Conservation (phyloP, 2,113 vertebrate genomes). For the Catharus fuscescens region DNA sequence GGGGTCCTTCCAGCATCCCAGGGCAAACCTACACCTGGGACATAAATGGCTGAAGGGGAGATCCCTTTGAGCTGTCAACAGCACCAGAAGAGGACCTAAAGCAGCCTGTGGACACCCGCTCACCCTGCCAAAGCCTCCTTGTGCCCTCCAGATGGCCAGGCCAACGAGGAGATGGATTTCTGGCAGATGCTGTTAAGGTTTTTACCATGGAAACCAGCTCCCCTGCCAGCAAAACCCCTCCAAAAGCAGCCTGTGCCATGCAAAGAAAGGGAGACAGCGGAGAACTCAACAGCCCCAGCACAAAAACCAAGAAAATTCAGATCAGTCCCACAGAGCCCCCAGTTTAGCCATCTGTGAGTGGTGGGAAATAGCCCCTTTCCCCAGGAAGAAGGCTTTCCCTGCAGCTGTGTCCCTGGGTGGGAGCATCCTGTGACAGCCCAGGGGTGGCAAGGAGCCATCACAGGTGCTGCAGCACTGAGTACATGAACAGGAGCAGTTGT, state of each 20-base stretch:
- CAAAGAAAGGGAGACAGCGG: background rate
- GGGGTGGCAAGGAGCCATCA: background rate
- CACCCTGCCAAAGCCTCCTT: background rate
- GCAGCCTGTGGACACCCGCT: background rate
- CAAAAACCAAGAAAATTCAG: background rate
- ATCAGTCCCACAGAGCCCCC: fast-evolving
- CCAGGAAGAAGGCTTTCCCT: background rate
- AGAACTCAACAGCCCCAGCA: background rate
- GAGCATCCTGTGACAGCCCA: background rate
- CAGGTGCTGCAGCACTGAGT: background rate
- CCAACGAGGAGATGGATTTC: background rate
- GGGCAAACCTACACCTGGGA: background rate
- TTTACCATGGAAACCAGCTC: conserved; percentile 30
- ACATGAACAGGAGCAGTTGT: fast-evolving
- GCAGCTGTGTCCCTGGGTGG: background rate
- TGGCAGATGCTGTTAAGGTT: conserved; percentile 38
- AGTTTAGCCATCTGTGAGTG: fast-evolving
- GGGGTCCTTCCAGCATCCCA: background rate
- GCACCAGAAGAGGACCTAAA: background rate
- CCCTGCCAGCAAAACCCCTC: background rate
- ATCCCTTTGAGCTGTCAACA: fast-evolving
- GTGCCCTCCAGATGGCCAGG: background rate
- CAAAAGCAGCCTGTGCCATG: background rate
- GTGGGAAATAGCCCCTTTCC: background rate
- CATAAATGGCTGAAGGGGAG: background rate